Percentiles rank a stretch among this genome's conserved stretches.
These are phyloP conservation scores for Rhadina sibilatrix DNA, from an alignment of 2,113 vertebrate genomes.

Conservation along the genomic window DNA sequence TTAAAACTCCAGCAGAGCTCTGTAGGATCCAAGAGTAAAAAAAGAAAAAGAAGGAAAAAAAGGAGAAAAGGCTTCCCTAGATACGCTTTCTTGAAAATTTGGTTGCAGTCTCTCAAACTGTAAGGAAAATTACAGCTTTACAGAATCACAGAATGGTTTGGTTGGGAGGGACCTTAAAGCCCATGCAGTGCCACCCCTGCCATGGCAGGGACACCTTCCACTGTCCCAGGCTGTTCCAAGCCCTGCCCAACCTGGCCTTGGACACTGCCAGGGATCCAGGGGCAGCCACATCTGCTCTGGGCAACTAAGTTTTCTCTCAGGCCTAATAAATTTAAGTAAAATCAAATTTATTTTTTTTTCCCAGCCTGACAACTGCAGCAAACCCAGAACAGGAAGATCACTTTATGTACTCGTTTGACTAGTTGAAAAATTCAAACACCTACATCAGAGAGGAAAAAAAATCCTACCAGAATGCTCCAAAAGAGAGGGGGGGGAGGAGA, in stretches of 20 bases:
- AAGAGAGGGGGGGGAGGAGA: rapidly evolving
- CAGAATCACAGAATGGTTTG: neutral
- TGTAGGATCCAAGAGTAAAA: rapidly evolving
- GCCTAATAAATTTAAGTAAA: neutral
- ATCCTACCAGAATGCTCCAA: neutral
- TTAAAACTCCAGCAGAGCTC: neutral
- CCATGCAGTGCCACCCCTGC: rapidly evolving
- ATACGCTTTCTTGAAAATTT: neutral
- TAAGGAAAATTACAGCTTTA: neutral
- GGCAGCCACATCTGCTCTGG: neutral
- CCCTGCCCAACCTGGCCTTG: neutral
- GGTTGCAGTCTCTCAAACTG: neutral
- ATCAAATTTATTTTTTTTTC: neutral
- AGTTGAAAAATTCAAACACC: neutral
- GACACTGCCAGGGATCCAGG: neutral
- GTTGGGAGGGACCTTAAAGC: neutral
- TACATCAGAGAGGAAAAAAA: neutral
- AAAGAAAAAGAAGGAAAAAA: rapidly evolving
- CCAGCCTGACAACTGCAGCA: neutral
- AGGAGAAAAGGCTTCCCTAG: neutral
- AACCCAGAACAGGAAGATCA: neutral
- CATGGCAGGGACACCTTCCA: neutral
- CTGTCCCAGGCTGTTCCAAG: neutral
- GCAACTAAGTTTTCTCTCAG: neutral
- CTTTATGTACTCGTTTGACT: neutral